Base-by-base conservation (phyloP, 2,888 invertebrate species). In the Caenorhabditis sulstoni region DNA sequence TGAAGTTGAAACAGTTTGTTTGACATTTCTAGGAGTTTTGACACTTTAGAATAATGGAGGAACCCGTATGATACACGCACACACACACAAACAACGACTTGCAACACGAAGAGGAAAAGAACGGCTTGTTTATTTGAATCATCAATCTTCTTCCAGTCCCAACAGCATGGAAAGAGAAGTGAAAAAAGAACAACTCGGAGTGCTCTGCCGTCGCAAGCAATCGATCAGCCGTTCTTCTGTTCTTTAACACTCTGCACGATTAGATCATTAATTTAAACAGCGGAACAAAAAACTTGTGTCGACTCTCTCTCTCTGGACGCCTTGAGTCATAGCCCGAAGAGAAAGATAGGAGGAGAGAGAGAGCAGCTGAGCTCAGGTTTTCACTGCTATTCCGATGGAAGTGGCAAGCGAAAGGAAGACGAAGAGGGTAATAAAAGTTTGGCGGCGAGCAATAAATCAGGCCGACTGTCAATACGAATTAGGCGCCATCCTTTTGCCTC, bases 181-280 rank as follows among this genome's bases (percentile, higher is more conserved):
- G 49, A 12, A 35, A 55, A 55, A 61, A 64, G 57, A 71, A 62
- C 55, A 62, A 71, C 73, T 64, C 55, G 20, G 18, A 41, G 57
- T 41, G 58, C 68, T 61, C 44, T 16, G 22, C 68, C 14, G 41
- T 29, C 35, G 47, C 20, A 64, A 52, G 45, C 73, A 55, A 64
- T 73, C 73, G 73, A 73, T 73, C 73, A 64, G 73, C 47, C 64
- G 73, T 73, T 71, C 53, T 62, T 49, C 62, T 71, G 39, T 62
- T 73, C 64, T 73, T 73, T 73, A 73, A 73, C 73, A 73, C 64
- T 55, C 55, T 39, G 64, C 62, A 49, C 55, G 58, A 55, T 64
- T 64, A 65, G 62, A 73, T 73, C 73, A 73, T 73, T 73, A 73
- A 73, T 73, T 73, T 64, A 57, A 73, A 64, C 58, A 64, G 41